These are phyloP conservation scores for Neoscelio sp. DNA, from an alignment of 2,888 invertebrate species.

Conservation along the genomic window DNA sequence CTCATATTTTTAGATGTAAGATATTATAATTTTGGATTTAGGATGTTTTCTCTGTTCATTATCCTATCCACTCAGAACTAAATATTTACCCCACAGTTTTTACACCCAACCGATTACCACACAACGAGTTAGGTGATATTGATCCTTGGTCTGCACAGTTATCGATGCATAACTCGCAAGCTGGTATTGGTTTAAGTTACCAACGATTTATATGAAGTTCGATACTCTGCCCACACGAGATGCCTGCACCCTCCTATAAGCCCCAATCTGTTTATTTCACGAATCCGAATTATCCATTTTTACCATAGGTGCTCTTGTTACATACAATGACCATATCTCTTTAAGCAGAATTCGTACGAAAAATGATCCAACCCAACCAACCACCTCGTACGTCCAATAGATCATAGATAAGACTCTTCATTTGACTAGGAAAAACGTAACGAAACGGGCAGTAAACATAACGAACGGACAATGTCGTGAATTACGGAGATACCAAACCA, in stretches of 20 bases:
- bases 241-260: constrained; percentile 24
- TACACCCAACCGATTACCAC: constrained; percentile 1
- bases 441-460: constrained; percentile 80
- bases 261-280: constrained; percentile 41
- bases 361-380: constrained; percentile 65
- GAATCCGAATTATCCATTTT: no score
- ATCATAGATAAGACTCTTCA: neutral
- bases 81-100: no score
- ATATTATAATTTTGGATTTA: no score
- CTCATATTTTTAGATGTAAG: no score
- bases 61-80: neutral
- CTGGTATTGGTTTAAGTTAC: constrained; percentile 80
- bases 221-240: constrained; percentile 78
- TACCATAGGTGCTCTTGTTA: no score
- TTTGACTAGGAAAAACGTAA: constrained; percentile 65
- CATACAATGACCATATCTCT: no score
- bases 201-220: constrained; percentile 82
- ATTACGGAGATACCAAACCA: constrained; percentile 79
- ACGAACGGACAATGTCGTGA: constrained; percentile 80
- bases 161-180: constrained; percentile 76
- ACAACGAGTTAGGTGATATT: constrained; percentile 48
- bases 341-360: no score
- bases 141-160: constrained; percentile 64
- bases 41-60: no score
- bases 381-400: neutral